Conservation (phyloP, 1,140 invertebrate species). For the Bombus turneri region DNA sequence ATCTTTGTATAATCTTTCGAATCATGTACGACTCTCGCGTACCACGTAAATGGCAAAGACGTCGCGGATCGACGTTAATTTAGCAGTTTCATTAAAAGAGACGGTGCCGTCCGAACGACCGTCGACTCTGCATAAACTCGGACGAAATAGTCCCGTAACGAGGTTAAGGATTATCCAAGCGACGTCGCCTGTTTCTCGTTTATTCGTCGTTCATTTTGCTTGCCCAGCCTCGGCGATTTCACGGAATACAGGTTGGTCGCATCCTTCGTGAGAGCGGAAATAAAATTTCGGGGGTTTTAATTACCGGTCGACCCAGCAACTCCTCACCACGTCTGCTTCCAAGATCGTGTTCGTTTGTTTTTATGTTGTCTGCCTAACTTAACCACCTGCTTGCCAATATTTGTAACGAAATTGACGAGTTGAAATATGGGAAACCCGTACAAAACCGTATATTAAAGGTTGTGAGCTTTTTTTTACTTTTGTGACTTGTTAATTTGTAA, state of each 20-base stretch:
- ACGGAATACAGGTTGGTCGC: background rate
- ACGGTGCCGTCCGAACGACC: conserved; percentile 17
- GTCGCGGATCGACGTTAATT: conserved; percentile 41
- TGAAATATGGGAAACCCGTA: too few relatives aligned
- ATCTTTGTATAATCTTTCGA: background rate
- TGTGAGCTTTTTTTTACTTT: too few relatives aligned
- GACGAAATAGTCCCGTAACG: conserved; percentile 43
- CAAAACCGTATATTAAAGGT: too few relatives aligned
- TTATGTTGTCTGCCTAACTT: background rate
- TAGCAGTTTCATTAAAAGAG: conserved; percentile 49
- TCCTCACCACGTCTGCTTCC: too few relatives aligned
- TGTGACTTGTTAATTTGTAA: too few relatives aligned
- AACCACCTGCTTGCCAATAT: background rate
- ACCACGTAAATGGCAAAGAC: background rate
- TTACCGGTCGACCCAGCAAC: background rate
- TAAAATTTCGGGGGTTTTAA: conserved; percentile 15
- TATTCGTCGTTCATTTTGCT: conserved; percentile 27
- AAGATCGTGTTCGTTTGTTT: background rate
- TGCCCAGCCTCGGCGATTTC: background rate
- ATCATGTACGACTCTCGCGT: background rate
- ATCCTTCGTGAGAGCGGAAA: background rate
- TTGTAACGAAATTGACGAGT: background rate
- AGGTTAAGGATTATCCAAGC: conserved; percentile 51
- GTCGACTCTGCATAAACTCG: conserved; percentile 23
- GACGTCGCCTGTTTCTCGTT: conserved; percentile 35